Conservation (phyloP, 2,888 invertebrate genomes). For the Eupeodes luniger region DNA sequence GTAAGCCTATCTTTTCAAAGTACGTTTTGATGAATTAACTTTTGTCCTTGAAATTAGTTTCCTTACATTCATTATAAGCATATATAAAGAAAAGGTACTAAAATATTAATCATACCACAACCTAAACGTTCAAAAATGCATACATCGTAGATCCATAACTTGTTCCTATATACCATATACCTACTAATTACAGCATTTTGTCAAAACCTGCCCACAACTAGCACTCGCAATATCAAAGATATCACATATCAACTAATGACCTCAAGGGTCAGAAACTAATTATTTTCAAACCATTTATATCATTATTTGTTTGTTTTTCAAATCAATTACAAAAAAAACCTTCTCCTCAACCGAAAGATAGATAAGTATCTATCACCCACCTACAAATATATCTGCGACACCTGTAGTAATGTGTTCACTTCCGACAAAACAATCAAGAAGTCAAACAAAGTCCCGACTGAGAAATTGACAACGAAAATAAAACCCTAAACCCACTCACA, state of each 20-base stretch:
- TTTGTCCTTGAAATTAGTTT: no score
- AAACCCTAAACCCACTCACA: background rate
- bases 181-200: conserved; percentile 58
- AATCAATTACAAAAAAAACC: conserved; percentile 50
- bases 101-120: no score
- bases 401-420: conserved; percentile 66
- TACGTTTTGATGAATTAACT: no score
- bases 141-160: no score
- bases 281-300: conserved; percentile 44
- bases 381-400: conserved; percentile 44
- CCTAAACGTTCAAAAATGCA: no score
- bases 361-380: conserved; percentile 33
- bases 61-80: no score
- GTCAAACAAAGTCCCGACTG: conserved; percentile 39
- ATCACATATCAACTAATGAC: conserved; percentile 49
- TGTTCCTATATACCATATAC: background rate
- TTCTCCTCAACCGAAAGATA: background rate
- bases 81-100: no score
- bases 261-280: conserved; percentile 50
- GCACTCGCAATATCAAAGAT: conserved; percentile 14
- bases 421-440: conserved; percentile 56
- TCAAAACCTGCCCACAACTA: conserved; percentile 52
- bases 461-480: conserved; percentile 13
- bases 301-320: conserved; percentile 60
- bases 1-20: no score